Evolutionary conservation across 2,888 invertebrate genomes (phyloP), one percentile per base, ranked within the genome.

Genomic region (Oscheius sp.): DNA sequence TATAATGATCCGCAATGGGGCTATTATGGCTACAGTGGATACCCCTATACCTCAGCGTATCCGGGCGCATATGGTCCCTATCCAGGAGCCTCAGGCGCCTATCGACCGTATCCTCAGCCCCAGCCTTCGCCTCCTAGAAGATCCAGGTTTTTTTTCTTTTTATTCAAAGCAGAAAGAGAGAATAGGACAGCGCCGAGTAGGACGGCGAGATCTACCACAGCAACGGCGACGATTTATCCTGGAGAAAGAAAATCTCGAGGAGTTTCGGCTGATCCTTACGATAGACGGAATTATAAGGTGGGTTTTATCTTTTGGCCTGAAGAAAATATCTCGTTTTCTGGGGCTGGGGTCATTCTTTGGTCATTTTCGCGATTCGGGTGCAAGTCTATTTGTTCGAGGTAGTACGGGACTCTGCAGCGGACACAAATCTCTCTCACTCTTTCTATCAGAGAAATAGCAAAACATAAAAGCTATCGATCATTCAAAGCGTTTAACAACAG

Each of bases 41-140:
- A 78, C 52, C 70, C 73, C 63, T 71, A 73, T 46, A 69, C 71
- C 29, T n/a, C 66, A 10, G 73, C 70, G 53, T 74, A 78, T 50
- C 78, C 75, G 0, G 78, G 78, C 5, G 78, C 78, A 23, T 78
- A 78, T 68, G 78, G 75, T 17, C 73, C 78, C 6, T 75, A 77
- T 66, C 72, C 73, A 17, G 74, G 75, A 4, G 74, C 73, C 4
- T 75, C 77, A 0, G 72, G 73, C 20, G 79, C 76, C 66, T 82
- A 82, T 70, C 74, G 79, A 17, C 72, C 79, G 23, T 82, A 80
- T 57, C 82, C 82, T 1, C 82, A 82, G 70, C 82, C 82, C 8
- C 74, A 75, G 37, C 79, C 71, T 6, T 74, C 73, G 52, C 80
- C 81, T 10, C 81, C 78, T 1, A 45, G 81, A 50, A 31, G 82